Conservation (phyloP, 1,140 invertebrate species). For the Nylanderia fulva region DNA sequence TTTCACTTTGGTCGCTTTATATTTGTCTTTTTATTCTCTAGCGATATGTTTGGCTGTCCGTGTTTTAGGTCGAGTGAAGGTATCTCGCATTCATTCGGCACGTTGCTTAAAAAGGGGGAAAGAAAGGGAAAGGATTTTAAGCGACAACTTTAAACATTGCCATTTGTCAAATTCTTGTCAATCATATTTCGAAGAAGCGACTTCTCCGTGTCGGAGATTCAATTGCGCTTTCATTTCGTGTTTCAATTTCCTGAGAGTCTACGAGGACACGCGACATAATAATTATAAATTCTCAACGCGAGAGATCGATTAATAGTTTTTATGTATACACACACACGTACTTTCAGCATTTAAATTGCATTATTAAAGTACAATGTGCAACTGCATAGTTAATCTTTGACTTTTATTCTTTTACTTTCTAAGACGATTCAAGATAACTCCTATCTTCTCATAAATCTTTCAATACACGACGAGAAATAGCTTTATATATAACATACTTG, state of each 20-base stretch:
- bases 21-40: conserved; percentile 1
- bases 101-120: not conserved
- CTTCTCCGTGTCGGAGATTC: not conserved
- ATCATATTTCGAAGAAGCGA: not conserved
- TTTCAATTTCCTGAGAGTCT: conserved; percentile 1
- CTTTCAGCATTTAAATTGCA: conserved; percentile 30
- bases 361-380: conserved; percentile 3
- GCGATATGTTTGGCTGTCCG: not conserved
- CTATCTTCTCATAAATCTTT: not conserved
- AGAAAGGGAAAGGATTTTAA: not conserved
- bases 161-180: not conserved
- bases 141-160: too few relatives aligned
- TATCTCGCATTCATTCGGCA: conserved; percentile 11
- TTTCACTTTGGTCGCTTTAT: not conserved
- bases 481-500: not conserved
- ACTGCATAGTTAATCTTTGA: not conserved
- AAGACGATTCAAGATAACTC: conserved; percentile 15
- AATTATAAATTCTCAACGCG: not conserved
- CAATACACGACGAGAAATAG: conserved; percentile 9
- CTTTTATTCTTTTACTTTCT: conserved; percentile 34
- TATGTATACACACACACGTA: not conserved
- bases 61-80: conserved; percentile 45
- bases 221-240: not conserved
- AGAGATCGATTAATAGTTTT: conserved; percentile 20
- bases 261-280: not conserved